Evolutionary conservation across 2,797 vertebrate species (phyloP), one percentile per base, ranked within the genome.

Genomic region (Morelia viridis): DNA sequence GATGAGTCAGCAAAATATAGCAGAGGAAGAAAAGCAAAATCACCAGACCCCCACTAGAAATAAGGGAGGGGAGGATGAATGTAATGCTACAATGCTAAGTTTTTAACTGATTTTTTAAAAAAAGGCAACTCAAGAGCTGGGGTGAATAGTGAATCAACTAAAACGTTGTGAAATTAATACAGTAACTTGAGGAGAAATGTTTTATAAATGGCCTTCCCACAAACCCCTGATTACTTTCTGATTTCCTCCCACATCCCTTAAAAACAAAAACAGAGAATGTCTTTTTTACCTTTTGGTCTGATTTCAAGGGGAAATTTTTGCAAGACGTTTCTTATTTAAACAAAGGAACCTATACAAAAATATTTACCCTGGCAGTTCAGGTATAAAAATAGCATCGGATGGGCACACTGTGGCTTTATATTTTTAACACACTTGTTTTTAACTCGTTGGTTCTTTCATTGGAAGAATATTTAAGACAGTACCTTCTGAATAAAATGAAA

Each of bases 1-100:
- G 76, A 88, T 60, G 84, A 93, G 64, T 84, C 58, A 91, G 60
- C 53, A 80, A 91, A 94, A 90, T 15, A 65, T 87, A 95, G 89
- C 24, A 84, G 60, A 31, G n/a, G 60, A 57, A 28, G 65, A 17
- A 83, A 50, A 89, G 94, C 53, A 87, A 85, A 24, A 22, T 35
- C 88, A 68, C 35, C 31, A 85, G 12, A 84, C 46, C 28, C 4
- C 28, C 90, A 93, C 90, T 91, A 62, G 19, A 31, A 11, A 65
- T 11, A 17, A 15, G 65, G 93, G 53, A 62, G 92, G 3, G n/a
- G 4, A 22, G 13, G 17, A 46, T 24, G 9, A 13, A 41, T 2
- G 3, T 2, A 26, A 83, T 35, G 50, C 41, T 50, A 83, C 11
- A 50, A 13, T 46, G 24, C 35, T 88, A 15, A 50, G 41, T 88